Evolutionary conservation across 1,140 invertebrate genomes (phyloP).

Genomic region (Danaus plexippus): DNA sequence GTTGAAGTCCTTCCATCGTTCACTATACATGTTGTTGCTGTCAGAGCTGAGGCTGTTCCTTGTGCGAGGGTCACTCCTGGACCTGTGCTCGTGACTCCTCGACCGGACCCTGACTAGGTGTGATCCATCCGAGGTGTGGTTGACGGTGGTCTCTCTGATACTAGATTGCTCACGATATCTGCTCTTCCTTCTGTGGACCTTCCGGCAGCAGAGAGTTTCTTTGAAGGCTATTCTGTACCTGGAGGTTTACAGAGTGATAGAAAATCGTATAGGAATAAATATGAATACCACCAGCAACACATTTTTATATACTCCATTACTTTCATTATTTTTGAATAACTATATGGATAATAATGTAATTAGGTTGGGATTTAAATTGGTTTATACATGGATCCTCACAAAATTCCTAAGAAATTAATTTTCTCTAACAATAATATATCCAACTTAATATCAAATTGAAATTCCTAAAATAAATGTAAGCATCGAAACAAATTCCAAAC

Average conservation of each 20-base stretch:
- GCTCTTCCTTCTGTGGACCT: conserved; percentile 54
- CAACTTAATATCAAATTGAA: no score
- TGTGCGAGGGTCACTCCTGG: conserved; percentile 30
- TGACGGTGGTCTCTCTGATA: conserved; percentile 70
- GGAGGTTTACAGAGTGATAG: not conserved
- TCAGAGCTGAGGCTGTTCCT: conserved; percentile 37
- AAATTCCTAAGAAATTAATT: no score
- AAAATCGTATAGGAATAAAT: no score
- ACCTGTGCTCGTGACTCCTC: conserved; percentile 38
- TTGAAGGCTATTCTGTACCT: conserved; percentile 87
- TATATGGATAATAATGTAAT: no score
- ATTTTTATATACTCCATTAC: no score
- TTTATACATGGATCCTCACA: no score
- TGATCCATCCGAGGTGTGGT: conserved; percentile 52
- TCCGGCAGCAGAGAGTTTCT: conserved; percentile 76
- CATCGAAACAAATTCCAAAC: no score
- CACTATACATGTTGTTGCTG: conserved; percentile 33
- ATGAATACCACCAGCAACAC: no score
- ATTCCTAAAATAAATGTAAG: no score
- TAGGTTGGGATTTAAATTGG: no score
- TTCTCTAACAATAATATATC: no score
- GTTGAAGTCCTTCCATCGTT: conserved; percentile 32
- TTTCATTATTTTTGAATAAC: no score
- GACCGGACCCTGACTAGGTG: conserved; percentile 60
- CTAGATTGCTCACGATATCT: conserved; percentile 73